phyloP scores from a whole-genome alignment of 2,797 vertebrate genomes.

The Centropyge bicolor region DNA sequence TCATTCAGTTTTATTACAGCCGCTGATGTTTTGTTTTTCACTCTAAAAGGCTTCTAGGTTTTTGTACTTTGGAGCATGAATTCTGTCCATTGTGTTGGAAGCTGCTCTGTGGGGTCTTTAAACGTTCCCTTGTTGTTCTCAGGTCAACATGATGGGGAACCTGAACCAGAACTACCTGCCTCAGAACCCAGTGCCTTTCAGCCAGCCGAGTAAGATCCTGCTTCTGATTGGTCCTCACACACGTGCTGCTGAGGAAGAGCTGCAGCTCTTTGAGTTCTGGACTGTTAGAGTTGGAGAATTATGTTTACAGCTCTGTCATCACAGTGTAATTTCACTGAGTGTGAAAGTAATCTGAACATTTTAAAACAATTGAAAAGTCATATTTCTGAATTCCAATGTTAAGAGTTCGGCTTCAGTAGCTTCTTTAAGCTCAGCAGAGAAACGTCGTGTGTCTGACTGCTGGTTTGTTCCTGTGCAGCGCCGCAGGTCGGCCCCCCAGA shows the following conservation, averaged over 20 bases:
- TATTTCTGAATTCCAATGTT: no score
- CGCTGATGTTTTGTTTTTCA: no score
- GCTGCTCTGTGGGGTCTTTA: background rate
- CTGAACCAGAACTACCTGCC: constrained; percentile 88
- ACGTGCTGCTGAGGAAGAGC: background rate
- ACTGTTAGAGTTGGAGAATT: no score
- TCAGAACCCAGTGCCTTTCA: constrained; percentile 88
- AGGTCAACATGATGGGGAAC: constrained; percentile 83
- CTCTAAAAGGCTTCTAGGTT: no score
- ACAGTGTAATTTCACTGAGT: no score
- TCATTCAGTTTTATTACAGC: no score
- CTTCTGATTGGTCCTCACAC: background rate
- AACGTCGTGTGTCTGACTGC: background rate
- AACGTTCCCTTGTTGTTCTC: constrained; percentile 16
- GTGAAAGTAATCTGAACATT: no score
- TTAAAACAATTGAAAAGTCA: no score
- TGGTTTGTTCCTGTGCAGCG: constrained; percentile 42
- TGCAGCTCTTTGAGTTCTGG: background rate
- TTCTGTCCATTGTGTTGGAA: background rate
- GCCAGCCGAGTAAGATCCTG: constrained; percentile 83
- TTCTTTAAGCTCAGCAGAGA: no score
- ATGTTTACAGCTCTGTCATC: no score
- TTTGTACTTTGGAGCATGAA: no score
- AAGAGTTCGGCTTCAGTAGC: no score
- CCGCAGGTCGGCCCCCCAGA: constrained; percentile 88